Base-by-base conservation (phyloP, 2,113 vertebrate species). In the Mesoclemmys tuberculata region DNA sequence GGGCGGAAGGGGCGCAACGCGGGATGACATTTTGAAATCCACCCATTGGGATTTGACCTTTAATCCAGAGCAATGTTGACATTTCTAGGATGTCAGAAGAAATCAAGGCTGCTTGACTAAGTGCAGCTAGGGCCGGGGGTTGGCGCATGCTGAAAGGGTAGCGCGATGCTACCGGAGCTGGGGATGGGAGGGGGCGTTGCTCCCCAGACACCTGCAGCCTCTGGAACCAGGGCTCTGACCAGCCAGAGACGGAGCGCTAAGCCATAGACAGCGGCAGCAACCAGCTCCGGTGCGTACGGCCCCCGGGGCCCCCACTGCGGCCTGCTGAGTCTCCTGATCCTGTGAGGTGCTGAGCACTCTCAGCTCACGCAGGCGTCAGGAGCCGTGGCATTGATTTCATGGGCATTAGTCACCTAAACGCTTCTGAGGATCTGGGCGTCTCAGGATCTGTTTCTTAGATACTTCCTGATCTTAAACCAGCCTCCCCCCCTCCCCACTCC, bases 11-110 rank as follows among this genome's bases (percentile, higher is more conserved):
- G 77, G 81, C 14, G 31, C 26, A 55, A 38, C 35, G 13, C 9
- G n/a, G 38, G 58, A 26, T 92, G 91, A 38, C 82, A 84, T 92
- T 92, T 89, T 61, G 74, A 92, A 89, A 84, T 44, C 75, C 86
- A 61, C 80, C 81, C 6, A 6, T 80, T 19, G 80, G 90, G 88
- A 92, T 71, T 82, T 48, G 4, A 84, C 54, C 64, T 71, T 87
- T 71, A 80, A 35, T 81, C 64, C 9, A 6, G 41, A 68, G 55
- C 77, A 46, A 11, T 5, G 24, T 49, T 24, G 78, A 26, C 18
- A 84, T 51, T 90, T 74, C 89, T 80, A 41, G 71, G 88, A 41
- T 71, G 91, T 81, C 77, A 90, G 82, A 46, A 90, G 56, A 38
- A 41, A 85, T 90, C 77, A 83, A 54, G 80, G 24, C 58, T 88